These are phyloP conservation scores for Synanthedon myopaeformis DNA, from an alignment of 2,888 invertebrate species.

Conservation along the genomic window DNA sequence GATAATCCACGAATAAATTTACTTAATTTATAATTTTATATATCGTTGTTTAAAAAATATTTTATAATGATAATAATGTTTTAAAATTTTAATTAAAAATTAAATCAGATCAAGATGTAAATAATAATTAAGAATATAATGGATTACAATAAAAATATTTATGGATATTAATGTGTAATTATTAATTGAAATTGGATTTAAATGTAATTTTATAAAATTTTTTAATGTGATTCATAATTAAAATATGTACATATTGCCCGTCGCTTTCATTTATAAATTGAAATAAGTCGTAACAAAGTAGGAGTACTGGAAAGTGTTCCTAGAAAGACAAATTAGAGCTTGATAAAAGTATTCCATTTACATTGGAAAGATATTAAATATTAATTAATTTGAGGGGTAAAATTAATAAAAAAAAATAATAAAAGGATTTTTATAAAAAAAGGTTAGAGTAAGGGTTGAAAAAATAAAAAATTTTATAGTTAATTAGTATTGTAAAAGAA, in stretches of 20 bases:
- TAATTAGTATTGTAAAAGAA: slow-evolving; percentile 70
- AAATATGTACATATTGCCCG: slow-evolving; percentile 85
- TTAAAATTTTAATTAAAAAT: slow-evolving; percentile 40
- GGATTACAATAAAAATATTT: slow-evolving; percentile 76
- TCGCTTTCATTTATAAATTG: slow-evolving; percentile 77
- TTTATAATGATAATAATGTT: slow-evolving; percentile 52
- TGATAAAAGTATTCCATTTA: slow-evolving; percentile 75
- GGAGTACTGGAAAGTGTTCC: slow-evolving; percentile 80
- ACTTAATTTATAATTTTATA: slow-evolving; percentile 59
- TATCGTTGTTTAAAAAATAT: slow-evolving; percentile 62
- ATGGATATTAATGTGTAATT: slow-evolving; percentile 47
- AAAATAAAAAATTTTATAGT: slow-evolving; percentile 67
- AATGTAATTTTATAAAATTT: slow-evolving; percentile 71
- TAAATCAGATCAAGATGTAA: slow-evolving; percentile 81
- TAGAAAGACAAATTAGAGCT: slow-evolving; percentile 76
- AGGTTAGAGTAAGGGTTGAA: slow-evolving; percentile 62
- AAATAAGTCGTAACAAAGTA: slow-evolving; percentile 88
- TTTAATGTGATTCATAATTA: slow-evolving; percentile 73
- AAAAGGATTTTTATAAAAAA: slow-evolving; percentile 38
- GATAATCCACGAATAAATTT: slow-evolving; percentile 74
- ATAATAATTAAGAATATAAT: slow-evolving; percentile 74
- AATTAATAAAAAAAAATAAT: slow-evolving; percentile 33
- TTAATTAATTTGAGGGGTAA: slow-evolving; percentile 44
- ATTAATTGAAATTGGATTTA: slow-evolving; percentile 73
- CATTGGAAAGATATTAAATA: slow-evolving; percentile 71